phyloP scores from a whole-genome alignment of 2,113 vertebrate genomes.

The Odocoileus virginianus region DNA sequence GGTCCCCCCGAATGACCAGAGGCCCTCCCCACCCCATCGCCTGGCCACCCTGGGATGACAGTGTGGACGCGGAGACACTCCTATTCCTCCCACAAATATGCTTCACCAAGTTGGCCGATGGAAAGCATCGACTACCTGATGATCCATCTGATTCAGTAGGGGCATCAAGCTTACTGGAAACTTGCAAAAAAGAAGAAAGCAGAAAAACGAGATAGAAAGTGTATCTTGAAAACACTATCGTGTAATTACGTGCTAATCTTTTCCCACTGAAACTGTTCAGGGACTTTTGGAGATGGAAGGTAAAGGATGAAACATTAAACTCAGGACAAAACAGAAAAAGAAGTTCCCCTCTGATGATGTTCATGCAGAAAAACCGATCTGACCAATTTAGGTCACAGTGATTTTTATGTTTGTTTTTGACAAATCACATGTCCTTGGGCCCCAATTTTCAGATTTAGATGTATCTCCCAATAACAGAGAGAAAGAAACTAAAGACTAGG shows the following conservation, averaged over 20 bases:
- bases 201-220: background rate
- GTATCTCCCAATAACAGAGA: slow-evolving; percentile 42
- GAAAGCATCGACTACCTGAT: background rate
- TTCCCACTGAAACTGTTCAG: background rate
- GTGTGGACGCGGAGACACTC: background rate
- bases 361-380: background rate
- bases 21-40: background rate
- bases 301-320: background rate
- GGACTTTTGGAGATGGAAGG: background rate
- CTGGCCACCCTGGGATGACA: background rate
- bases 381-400: background rate
- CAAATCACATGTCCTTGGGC: background rate
- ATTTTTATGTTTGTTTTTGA: slow-evolving; percentile 13
- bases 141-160: background rate
- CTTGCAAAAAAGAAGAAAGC: background rate
- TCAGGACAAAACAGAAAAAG: background rate
- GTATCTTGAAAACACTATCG: background rate
- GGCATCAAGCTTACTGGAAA: background rate
- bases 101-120: background rate
- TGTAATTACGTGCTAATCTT: background rate
- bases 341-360: background rate
- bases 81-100: background rate
- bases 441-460: slow-evolving; percentile 62
- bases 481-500: slow-evolving; percentile 59
- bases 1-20: background rate